These are phyloP conservation scores for Phaethon lepturus DNA, from an alignment of 2,113 vertebrate species.

Conservation along the genomic window DNA sequence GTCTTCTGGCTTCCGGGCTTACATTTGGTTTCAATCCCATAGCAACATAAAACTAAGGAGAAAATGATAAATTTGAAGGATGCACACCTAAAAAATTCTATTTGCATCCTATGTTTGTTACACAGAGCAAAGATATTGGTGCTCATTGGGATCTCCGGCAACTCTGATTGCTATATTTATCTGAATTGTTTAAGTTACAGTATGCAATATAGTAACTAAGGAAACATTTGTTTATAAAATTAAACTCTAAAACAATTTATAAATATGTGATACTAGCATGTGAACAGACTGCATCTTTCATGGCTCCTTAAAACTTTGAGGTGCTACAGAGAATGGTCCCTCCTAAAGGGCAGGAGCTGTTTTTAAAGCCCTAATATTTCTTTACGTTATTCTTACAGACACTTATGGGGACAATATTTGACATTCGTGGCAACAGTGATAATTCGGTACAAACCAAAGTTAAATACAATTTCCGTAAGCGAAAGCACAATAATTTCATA, in stretches of 20 bases:
- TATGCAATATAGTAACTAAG: neutral
- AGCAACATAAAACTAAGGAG: neutral
- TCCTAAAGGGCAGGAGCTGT: neutral
- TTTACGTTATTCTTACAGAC: neutral
- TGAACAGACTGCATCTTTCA: neutral
- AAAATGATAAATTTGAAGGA: neutral
- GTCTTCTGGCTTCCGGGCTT: neutral
- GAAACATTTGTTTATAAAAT: neutral
- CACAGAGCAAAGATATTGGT: neutral
- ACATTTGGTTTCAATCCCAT: neutral
- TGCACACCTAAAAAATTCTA: neutral
- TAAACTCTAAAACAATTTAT: neutral
- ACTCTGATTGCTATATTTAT: neutral
- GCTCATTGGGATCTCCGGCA: neutral
- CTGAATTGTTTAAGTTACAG: neutral
- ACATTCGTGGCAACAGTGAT: neutral
- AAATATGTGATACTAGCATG: accelerated
- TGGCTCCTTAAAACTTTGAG: neutral
- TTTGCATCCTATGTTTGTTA: neutral
- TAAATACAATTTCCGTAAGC: neutral
- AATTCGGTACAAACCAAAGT: neutral
- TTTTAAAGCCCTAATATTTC: neutral
- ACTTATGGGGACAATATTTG: accelerated
- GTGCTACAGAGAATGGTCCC: accelerated
- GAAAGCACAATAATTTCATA: neutral